Base-by-base conservation (phyloP, 2,113 vertebrate species). In the Cyphomyrus plagiostoma region DNA sequence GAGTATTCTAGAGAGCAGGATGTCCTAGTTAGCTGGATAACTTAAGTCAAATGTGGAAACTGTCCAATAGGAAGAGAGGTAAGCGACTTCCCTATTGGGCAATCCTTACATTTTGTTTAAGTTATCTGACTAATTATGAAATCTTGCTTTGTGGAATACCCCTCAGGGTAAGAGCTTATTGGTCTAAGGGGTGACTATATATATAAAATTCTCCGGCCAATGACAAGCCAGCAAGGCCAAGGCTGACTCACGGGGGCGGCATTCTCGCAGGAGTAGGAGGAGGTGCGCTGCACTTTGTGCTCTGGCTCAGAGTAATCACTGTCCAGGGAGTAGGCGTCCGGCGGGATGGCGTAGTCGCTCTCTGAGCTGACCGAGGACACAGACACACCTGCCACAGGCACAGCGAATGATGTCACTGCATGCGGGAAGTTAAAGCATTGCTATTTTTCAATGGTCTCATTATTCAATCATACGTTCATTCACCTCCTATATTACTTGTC, bases 361-460 rank as follows among this genome's bases (percentile, higher is more conserved):
- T 98, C 97, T 0, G 97, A 98, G 94, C 97, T 97, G 91, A 98
- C 91, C 1, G 97, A 98, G n/a, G 97, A 98, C 96, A 97, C 95
- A 83, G 97, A 98, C 35, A 97, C 97, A 49, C 97, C 97, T 98
- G 89, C 17, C 62, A 13, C 11, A 62, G 17, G 46, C 17, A 90
- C 8, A 3, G 87, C 21, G 26, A 6, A 11, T 58, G 21, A 42
- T 21, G 17, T 30, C 17, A 62, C 2, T 5, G 1, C 35, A 21
- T 17, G 42, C 21, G 77, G 77, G 17, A 82, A 39, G 11, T 74
- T 74, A 35, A 30, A 35, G 70, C 26, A 15, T 30, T 6, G 58
- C 30, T 74, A 4, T 74, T 35, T 74, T 11, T 35, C 4, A 35
- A 26, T 4, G 1, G 42, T 70, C 5, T 80, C 35, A 80, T 15